Evolutionary conservation across 2,113 vertebrate species (phyloP).

Genomic region (Bos javanicus): DNA sequence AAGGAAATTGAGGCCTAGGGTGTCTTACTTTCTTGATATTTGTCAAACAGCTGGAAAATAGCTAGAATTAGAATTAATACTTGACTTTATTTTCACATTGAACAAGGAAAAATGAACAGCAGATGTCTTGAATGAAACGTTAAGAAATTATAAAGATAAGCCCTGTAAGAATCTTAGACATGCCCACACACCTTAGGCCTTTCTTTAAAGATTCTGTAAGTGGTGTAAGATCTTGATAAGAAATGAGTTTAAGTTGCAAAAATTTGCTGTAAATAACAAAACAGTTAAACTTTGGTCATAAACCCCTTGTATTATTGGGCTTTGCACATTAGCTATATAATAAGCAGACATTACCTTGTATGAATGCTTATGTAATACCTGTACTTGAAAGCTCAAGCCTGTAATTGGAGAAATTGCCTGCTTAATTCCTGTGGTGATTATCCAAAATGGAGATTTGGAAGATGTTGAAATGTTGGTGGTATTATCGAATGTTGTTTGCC

Average conservation of each 20-base stretch:
- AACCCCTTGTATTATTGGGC: not conserved
- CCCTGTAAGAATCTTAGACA: not conserved
- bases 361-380: not conserved
- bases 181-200: not conserved
- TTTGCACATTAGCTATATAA: not conserved
- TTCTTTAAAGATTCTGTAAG: not conserved
- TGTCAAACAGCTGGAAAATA: not conserved
- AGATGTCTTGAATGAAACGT: not conserved
- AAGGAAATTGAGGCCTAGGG: not conserved
- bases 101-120: not conserved
- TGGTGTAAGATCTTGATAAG: not conserved
- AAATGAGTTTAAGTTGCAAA: not conserved
- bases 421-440: not conserved
- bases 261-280: not conserved
- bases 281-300: not conserved
- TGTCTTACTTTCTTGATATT: not conserved
- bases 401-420: not conserved
- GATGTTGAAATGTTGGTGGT: not conserved
- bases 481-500: not conserved
- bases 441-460: slow-evolving; percentile 5
- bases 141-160: not conserved
- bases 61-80: not conserved
- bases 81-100: not conserved
- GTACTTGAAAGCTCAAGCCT: not conserved
- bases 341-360: not conserved